Evolutionary conservation across 1,140 invertebrate genomes (phyloP), one percentile per base, ranked within the genome.

Genomic region (Platyura marginata): DNA sequence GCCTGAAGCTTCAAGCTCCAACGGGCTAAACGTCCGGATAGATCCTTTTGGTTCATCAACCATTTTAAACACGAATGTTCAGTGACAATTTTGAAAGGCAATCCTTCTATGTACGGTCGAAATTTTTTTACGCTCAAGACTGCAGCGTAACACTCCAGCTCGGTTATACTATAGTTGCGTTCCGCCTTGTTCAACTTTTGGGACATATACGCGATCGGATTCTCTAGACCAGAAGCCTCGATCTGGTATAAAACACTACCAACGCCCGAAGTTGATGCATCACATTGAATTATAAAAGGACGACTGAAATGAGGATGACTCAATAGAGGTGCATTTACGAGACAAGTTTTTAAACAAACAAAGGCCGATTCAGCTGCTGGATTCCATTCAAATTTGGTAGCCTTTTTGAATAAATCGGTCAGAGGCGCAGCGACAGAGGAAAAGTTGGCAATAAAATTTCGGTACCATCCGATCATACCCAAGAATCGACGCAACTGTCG

Each of bases 401-500:
- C n/a, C n/a, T n/a, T n/a, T n/a, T n/a, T n/a, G n/a, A n/a, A n/a
- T n/a, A n/a, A n/a, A n/a, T n/a, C 32, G 13, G 32, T 56, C 23
- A 65, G 45, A 10, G 61, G 58, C 50, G 53, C 49, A 11, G 56
- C 49, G 22, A 59, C 49, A 46, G 48, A 41, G 1, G 57, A 46
- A 44, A 57, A 64, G 37, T 52, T 37, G 19, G 22, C 20, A 21
- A 67, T 60, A 43, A 65, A 67, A 47, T 51, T 49, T 16, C 63
- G 20, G 43, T 67, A 68, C 46, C 64, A 67, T 8, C 57, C 54
- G 4, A 42, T 41, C 8, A 67, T 46, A 13, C 65, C 67, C 38
- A 69, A 39, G 48, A 68, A 69, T 40, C 46, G 41, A 54, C 57
- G 57, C 15, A 66, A 46, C 20, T 64, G 48, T 40, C 61, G 58